A percentile compares a stretch with the other conserved stretches of the same genome.
Evolutionary conservation across 92 coral and sea anemone genomes (phyloP).

Genomic region (Porites lobata): DNA sequence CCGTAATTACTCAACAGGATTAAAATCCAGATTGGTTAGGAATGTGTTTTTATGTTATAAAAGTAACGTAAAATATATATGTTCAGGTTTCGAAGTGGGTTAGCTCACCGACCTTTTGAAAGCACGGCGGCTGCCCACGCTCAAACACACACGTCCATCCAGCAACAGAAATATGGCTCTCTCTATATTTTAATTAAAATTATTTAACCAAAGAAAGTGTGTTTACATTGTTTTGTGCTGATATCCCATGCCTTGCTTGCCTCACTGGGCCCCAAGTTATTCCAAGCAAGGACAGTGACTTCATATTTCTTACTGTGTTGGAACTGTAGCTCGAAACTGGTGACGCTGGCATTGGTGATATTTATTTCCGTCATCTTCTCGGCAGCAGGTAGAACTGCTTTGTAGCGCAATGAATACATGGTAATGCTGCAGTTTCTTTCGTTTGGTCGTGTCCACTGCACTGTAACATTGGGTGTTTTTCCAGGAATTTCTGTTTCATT

Average conservation of each 20-base stretch:
- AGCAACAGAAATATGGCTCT: no score
- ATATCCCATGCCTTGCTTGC: not conserved
- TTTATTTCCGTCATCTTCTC: not conserved
- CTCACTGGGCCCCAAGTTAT: not conserved
- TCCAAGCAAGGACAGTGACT: slow-evolving; percentile 18
- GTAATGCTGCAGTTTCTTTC: not conserved
- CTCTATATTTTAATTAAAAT: no score
- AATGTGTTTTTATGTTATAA: no score
- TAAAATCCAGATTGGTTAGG: no score
- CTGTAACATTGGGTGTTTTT: not conserved
- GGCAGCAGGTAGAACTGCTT: not conserved
- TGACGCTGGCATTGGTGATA: not conserved
- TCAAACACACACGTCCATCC: no score
- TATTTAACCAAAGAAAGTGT: no score
- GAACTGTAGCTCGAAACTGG: not conserved
- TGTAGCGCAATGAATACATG: not conserved
- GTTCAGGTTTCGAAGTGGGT: no score
- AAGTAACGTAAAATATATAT: no score
- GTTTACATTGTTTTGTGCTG: slow-evolving; percentile 1
- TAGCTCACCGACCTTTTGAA: no score
- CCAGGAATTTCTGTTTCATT: not conserved
- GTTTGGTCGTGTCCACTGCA: not conserved
- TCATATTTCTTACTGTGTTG: not conserved
- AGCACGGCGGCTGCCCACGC: no score
- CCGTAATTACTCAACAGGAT: no score